Evolutionary conservation across 2,888 invertebrate genomes (phyloP).

Genomic region (Melipona bicolor): DNA sequence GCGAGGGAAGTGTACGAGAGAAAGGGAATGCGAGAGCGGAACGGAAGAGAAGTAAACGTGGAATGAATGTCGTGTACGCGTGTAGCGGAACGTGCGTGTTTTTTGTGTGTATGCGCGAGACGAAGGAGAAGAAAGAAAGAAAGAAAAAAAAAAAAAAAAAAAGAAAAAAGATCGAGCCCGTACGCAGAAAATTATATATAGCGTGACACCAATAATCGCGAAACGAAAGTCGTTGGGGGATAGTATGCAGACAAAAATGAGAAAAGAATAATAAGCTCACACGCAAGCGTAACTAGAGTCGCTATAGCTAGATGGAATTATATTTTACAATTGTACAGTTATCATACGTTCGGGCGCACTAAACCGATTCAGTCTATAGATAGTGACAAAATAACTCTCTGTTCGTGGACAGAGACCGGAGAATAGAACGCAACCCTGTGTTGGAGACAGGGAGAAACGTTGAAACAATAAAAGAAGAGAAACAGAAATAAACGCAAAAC

Average conservation of each 20-base stretch:
- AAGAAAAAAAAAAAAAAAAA: no score
- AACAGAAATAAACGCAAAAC: conserved; percentile 16
- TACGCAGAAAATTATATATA: background rate
- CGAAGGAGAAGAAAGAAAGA: background rate
- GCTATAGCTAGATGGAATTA: conserved; percentile 82
- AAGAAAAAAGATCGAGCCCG: background rate
- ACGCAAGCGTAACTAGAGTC: conserved; percentile 76
- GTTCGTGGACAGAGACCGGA: conserved; percentile 2
- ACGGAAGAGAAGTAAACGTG: background rate
- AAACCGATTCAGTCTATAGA: conserved; percentile 64
- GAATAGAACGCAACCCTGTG: background rate
- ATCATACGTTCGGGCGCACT: conserved; percentile 73
- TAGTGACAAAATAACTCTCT: conserved; percentile 65
- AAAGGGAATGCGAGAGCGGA: background rate
- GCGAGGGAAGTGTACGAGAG: background rate
- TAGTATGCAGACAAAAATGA: conserved; percentile 28
- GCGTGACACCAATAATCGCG: background rate
- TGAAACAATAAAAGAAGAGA: background rate
- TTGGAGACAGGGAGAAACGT: background rate
- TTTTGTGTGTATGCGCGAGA: background rate
- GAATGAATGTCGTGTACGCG: background rate
- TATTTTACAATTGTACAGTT: conserved; percentile 84
- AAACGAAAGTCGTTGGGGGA: conserved; percentile 32
- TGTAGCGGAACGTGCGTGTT: background rate
- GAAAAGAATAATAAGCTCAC: conserved; percentile 65